These are phyloP conservation scores for Chauna torquata DNA, from an alignment of 2,113 vertebrate genomes.

Conservation along the genomic window DNA sequence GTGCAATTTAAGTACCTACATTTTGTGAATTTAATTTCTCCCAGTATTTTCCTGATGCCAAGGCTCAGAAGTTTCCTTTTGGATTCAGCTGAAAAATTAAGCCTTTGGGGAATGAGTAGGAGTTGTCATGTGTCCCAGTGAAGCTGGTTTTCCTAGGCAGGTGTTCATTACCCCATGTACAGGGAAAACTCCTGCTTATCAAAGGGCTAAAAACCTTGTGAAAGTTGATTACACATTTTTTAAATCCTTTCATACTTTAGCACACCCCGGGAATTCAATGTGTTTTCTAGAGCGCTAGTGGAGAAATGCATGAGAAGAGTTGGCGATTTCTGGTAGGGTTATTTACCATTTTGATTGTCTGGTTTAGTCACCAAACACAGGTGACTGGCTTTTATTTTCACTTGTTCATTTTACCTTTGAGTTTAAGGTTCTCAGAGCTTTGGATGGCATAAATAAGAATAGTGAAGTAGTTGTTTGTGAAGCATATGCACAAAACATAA, in stretches of 20 bases:
- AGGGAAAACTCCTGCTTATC: neutral
- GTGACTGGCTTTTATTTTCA: neutral
- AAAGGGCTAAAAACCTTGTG: neutral
- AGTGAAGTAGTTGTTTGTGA: neutral
- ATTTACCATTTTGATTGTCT: neutral
- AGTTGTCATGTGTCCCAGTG: accelerated
- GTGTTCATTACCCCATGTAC: neutral
- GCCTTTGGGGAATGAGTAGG: neutral
- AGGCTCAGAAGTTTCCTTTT: neutral
- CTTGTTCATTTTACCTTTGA: neutral
- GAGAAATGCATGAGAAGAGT: neutral
- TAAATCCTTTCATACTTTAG: neutral
- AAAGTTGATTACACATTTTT: neutral
- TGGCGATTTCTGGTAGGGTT: neutral
- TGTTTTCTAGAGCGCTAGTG: neutral
- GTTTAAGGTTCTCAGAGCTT: neutral
- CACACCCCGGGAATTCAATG: neutral
- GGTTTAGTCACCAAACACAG: neutral
- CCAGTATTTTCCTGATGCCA: neutral
- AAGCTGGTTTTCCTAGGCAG: neutral
- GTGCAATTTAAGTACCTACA: neutral
- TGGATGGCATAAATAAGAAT: neutral
- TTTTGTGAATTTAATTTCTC: neutral
- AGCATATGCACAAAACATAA: neutral
- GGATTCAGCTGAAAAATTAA: neutral